Base-by-base conservation (phyloP, 1,140 invertebrate species). In the Lepeophtheirus salmonis region DNA sequence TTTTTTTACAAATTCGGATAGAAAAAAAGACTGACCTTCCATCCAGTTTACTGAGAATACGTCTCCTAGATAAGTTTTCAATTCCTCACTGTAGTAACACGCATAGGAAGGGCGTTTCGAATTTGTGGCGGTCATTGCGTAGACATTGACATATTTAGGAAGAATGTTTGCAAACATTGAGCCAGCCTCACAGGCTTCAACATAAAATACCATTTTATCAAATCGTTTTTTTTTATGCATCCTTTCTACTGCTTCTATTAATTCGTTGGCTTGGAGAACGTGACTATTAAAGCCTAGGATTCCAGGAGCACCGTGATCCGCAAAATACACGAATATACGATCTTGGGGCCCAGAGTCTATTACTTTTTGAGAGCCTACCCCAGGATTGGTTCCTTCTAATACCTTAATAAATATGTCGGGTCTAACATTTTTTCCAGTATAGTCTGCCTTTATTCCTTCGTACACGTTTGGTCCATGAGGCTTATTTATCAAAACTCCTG, bases 11-110 rank as follows among this genome's bases (percentile, higher is more conserved):
- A 10, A 6, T n/a, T 41, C 6, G 6, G 30, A n/a, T n/a, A 10
- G 6, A 10, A 41, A 4, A 52, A 52, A 12, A 17, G 4, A 6
- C 16, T 76, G 73, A 70, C 81, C 77, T 68, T 80, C 71, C 75
- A 83, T 77, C 80, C 80, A 83, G 26, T 74, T 78, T n/a, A 80
- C 77, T 66, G 74, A 78, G 67, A 78, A 81, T 1, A 78, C 74
- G 71, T 80, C 78, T 14, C 73, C 80, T 14, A 80, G 67, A 66
- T 74, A 80, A 13, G 76, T 78, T 21, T 70, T 54, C 41, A 70
- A 62, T 16, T 68, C 62, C 2, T 72, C 64, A 65, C 79, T 76
- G 66, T 67, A 77, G 64, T 79, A 81, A 61, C 77, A 79, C n/a
- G 77, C 78, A 64, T 75, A 80, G 0, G 78, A 79, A 10, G 74